Base-by-base conservation (phyloP, 2,888 invertebrate genomes). In the Nebria salina region DNA sequence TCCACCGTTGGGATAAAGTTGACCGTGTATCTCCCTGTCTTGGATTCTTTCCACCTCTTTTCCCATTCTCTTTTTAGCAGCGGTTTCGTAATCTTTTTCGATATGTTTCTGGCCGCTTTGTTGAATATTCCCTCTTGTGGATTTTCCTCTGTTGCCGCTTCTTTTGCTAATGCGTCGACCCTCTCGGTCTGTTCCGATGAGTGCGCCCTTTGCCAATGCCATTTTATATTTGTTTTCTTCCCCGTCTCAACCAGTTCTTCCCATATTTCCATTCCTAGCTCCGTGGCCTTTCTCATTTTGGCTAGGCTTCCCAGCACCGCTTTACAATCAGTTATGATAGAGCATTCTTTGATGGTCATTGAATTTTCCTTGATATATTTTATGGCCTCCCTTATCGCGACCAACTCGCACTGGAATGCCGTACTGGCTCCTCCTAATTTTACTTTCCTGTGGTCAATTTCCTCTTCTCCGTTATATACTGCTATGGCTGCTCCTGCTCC, bases 351-450 rank as follows among this genome's bases (percentile, higher is more conserved):
- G 20, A 34, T 65, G 4, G 68, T 41, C 8, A 43, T 6, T 11
- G 1, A 20, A n/a, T 77, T n/a, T 26, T 25, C n/a, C 13, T 1
- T 15, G 1, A 77, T 26, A 43, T 72, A 76, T n/a, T 54, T 25
- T 13, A 81, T 7, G 5, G 81, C 81, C 13, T 13, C 34, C 41
- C 42, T 41, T 2, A 81, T 81, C 1, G 70, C 81, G 7, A 72
- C 34, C 70, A 81, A 3, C 65, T 81, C 81, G 15, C 74, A 73
- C 43, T 81, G 81, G 72, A 76, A 72, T 25, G 66, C 72, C 9
- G 64, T 76, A 76, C 81, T 76, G 26, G 43, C 54, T 13, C 20
- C 72, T 11, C n/a, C 70, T 9, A 81, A 43, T 68, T 54, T 42
- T 11, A 72, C 1, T 26, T 76, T 76, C 15, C n/a, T 26, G 20